Evolutionary conservation across 2,888 invertebrate species (phyloP), one percentile per base, ranked within the genome.

Genomic region (Sinohyriopsis cumingii): DNA sequence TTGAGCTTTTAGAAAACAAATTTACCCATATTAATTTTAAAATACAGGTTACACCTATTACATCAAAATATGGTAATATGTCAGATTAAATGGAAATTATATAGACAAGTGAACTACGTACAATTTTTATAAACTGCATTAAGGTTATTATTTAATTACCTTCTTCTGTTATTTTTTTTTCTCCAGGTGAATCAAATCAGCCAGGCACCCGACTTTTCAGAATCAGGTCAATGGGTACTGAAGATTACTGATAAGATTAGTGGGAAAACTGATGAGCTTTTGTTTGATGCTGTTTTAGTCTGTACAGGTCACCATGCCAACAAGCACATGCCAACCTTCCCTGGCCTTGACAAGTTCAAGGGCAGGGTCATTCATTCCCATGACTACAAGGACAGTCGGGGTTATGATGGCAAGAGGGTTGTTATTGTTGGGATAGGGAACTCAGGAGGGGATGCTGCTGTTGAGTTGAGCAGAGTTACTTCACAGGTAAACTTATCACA

Each of bases 381-480:
- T 66, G 81, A 82, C 62, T 85, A 82, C 69, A 83, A 77, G 67
- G 67, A 80, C 66, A 70, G 64, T 22, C n/a, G 54, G n/a, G 81
- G 82, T 24, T 87, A 77, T 69, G 82, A 82, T 55, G 85, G 85
- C 69, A 87, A 87, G 78, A 77, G 84, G 59, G 90, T 91, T n/a
- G 84, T 91, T 45, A 84, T 91, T 12, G 80, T 91, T 45, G 91
- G 91, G 28, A 89, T 91, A 65, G 91, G 91, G 5, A 91, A 91
- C 72, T 91, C 91, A 5, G 91, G 90, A 1, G 84, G 89, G 20
- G 91, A 91, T 79, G 85, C 88, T 20, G 90, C 90, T 12, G 90
- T 90, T 12, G 90, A 91, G 65, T 77, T 90, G 59, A 80, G 86
- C 66, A 75, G 83, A 55, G 73, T 84, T 25, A 76, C 83, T 7